Evolutionary conservation across 23 tunicate genomes (phyloP).

Genomic region (Oikopleura dioica): DNA sequence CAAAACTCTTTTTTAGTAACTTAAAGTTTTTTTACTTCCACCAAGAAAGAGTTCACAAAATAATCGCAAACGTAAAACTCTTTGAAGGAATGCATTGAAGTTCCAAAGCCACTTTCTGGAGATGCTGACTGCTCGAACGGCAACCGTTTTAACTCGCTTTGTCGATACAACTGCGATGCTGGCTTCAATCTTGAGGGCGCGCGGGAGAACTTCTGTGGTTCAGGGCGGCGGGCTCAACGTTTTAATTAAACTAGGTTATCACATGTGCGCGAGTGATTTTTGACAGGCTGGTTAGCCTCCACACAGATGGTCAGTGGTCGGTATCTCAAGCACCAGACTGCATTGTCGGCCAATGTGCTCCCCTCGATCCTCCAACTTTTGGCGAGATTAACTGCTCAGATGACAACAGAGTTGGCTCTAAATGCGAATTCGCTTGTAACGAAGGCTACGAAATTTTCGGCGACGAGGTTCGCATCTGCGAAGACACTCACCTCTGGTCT

Average conservation of each 20-base stretch:
- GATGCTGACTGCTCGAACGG: conserved; percentile 30
- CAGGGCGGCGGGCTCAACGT: too few species aligned
- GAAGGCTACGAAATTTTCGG: conserved; percentile 45
- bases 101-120: neutral
- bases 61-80: too few species aligned
- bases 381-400: conserved; percentile 22
- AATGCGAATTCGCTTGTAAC: conserved; percentile 30
- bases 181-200: conserved; percentile 38
- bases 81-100: neutral
- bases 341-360: neutral
- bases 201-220: conserved; percentile 17
- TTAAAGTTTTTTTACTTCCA: too few species aligned
- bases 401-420: conserved; percentile 25
- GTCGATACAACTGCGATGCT: conserved; percentile 34
- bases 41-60: too few species aligned
- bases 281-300: too few species aligned
- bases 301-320: neutral
- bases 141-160: conserved; percentile 25
- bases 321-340: neutral
- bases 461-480: conserved; percentile 14
- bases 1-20: too few species aligned
- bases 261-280: too few species aligned
- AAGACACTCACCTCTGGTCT: conserved; percentile 24
- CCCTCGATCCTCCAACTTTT: neutral
- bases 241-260: too few species aligned